phyloP scores from a whole-genome alignment of 2,113 vertebrate species.

The Oncorhynchus nerka region DNA sequence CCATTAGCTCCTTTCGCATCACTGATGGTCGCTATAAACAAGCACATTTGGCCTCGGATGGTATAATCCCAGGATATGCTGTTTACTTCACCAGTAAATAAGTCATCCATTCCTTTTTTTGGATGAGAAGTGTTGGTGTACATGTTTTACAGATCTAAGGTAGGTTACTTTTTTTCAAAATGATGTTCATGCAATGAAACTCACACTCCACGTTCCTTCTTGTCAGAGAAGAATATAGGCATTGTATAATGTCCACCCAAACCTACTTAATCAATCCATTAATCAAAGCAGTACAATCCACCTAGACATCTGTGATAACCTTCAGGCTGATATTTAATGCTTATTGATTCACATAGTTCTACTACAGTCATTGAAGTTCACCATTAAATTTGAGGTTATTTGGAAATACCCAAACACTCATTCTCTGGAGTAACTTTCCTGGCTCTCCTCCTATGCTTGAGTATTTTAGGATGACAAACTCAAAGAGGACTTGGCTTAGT shows the following conservation, averaged over 20 bases:
- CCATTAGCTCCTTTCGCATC: constrained; percentile 16
- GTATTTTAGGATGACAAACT: constrained; percentile 46
- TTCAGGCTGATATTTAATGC: neutral
- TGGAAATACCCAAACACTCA: constrained; percentile 37
- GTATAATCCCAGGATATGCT: neutral
- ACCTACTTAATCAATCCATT: neutral
- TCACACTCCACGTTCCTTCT: neutral
- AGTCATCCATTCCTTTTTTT: neutral
- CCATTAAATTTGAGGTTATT: constrained; percentile 24
- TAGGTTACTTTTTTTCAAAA: neutral
- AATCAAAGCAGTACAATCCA: neutral
- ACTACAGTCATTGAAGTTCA: constrained; percentile 48
- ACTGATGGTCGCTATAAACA: constrained; percentile 29
- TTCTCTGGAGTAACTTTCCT: constrained; percentile 4
- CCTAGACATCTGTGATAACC: neutral
- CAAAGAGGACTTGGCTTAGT: constrained; percentile 41
- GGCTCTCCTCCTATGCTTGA: constrained; percentile 29
- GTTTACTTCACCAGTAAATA: constrained; percentile 12
- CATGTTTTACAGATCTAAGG: neutral
- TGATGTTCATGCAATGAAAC: neutral
- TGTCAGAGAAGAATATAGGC: neutral
- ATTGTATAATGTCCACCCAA: neutral
- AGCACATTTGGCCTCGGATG: neutral
- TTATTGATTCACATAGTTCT: neutral
- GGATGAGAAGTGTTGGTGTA: neutral